phyloP scores from a whole-genome alignment of 1,140 invertebrate genomes.

The Tetragnatha versicolor region DNA sequence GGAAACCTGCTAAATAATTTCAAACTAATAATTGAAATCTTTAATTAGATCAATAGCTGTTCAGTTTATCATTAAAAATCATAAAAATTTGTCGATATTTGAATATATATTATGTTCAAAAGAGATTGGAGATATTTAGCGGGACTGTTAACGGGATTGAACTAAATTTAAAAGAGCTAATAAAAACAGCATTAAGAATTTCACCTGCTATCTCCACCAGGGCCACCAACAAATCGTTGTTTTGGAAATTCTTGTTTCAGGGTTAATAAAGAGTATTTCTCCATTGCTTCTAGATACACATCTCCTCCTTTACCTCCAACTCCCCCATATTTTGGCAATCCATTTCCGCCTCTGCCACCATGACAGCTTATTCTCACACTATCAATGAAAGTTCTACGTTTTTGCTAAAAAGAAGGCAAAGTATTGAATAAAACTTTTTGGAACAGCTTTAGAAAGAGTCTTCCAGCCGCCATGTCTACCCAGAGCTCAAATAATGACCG shows the following conservation, averaged over 20 bases:
- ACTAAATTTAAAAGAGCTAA: background rate
- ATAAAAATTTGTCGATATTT: too few relatives aligned
- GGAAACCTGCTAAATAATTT: too few relatives aligned
- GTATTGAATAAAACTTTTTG: too few relatives aligned
- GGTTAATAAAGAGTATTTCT: slow-evolving; percentile 69
- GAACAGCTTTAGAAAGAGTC: too few relatives aligned
- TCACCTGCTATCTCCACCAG: slow-evolving; percentile 74
- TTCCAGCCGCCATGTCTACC: too few relatives aligned
- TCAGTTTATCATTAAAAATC: too few relatives aligned
- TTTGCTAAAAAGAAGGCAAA: slow-evolving; percentile 9
- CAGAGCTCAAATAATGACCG: too few relatives aligned
- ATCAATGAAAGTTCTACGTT: slow-evolving; percentile 72
- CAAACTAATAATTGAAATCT: too few relatives aligned
- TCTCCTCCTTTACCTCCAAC: slow-evolving; percentile 85
- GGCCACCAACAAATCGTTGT: slow-evolving; percentile 71
- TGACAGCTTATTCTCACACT: slow-evolving; percentile 75
- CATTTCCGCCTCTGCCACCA: slow-evolving; percentile 80
- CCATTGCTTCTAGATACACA: slow-evolving; percentile 75
- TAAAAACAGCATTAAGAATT: background rate
- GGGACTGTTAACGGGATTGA: too few relatives aligned
- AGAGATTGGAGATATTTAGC: too few relatives aligned
- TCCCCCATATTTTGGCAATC: slow-evolving; percentile 80
- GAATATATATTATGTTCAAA: too few relatives aligned
- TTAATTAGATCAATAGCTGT: too few relatives aligned
- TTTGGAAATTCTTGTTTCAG: slow-evolving; percentile 67